Evolutionary conservation across 2,797 vertebrate species (phyloP), one percentile per base, ranked within the genome.

Genomic region (Manis pentadactyla): DNA sequence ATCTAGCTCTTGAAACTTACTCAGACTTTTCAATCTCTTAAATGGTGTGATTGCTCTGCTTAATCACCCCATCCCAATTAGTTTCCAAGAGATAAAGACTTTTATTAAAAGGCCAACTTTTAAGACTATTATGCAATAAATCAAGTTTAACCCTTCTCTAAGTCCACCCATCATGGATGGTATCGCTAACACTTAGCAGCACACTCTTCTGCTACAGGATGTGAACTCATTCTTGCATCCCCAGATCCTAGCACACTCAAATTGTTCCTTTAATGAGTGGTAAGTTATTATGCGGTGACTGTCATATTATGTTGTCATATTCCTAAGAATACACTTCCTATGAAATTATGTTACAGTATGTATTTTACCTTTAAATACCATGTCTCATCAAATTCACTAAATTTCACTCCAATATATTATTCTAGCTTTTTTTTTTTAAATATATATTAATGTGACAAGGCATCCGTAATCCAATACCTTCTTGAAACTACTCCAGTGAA

Each of bases 401-500:
- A 39, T 83, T 94, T 66, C 15, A 90, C 37, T 87, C 46, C 46
- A 46, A 46, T 46, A 46, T 11, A 46, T 46, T 46, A 46, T 46
- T 46, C 46, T 46, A 46, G 46, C 46, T 46, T 39, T 39, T 39
- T 37, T 37, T 39, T 39, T 39, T 39, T n/a, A n/a, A 39, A 39
- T 39, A 81, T 14, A 78, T 10, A 85, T 21, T 49, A 73, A n/a
- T 74, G 17, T 92, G 82, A 27, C 87, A 89, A 95, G 29, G 64
- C 93, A 88, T 66, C 37, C 51, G 19, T 37, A 88, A 84, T 86
- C 93, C 34, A 75, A 18, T 90, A 93, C 49, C 27, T 85, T 96
- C 85, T 83, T 87, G 53, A 96, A 96, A 96, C 61, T 84, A 91
- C 46, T 92, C 59, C 69, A 94, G 31, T 74, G 31, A 97, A 93